Conservation (phyloP, 2,113 vertebrate genomes). For the Trogon melanurus region DNA sequence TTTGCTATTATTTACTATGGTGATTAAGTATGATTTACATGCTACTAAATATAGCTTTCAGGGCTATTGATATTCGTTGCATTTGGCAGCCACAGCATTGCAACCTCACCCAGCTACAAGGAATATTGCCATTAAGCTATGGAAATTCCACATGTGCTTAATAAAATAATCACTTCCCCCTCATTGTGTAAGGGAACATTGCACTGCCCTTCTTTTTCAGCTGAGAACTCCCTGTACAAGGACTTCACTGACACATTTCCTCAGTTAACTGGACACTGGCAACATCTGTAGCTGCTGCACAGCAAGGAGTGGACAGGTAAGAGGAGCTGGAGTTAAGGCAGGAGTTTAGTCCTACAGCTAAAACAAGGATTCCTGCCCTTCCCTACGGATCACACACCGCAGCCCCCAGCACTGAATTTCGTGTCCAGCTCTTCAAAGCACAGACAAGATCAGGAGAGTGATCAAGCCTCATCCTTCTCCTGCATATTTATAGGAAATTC, state of each 20-base stretch:
- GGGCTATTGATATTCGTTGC: not conserved
- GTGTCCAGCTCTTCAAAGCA: not conserved
- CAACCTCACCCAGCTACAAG: not conserved
- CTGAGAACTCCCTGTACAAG: not conserved
- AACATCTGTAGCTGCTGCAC: not conserved
- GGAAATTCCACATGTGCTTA: not conserved
- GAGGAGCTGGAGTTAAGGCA: not conserved
- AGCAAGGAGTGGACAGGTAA: not conserved
- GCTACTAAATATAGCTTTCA: not conserved
- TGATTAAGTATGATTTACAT: not conserved
- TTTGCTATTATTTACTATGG: not conserved
- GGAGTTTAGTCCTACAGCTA: not conserved
- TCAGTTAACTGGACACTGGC: not conserved
- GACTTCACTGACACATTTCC: not conserved
- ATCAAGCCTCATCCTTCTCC: slow-evolving; percentile 1
- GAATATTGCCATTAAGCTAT: not conserved
- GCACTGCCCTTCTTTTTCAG: not conserved
- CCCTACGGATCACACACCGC: not conserved
- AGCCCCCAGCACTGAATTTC: not conserved
- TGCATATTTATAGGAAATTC: slow-evolving; percentile 11
- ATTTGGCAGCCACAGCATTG: not conserved
- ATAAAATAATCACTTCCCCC: not conserved
- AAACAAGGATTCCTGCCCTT: not conserved
- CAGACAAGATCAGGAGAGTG: not conserved
- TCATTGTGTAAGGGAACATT: not conserved